Evolutionary conservation across 2,888 invertebrate genomes (phyloP).

Genomic region (Urechis unicinctus): DNA sequence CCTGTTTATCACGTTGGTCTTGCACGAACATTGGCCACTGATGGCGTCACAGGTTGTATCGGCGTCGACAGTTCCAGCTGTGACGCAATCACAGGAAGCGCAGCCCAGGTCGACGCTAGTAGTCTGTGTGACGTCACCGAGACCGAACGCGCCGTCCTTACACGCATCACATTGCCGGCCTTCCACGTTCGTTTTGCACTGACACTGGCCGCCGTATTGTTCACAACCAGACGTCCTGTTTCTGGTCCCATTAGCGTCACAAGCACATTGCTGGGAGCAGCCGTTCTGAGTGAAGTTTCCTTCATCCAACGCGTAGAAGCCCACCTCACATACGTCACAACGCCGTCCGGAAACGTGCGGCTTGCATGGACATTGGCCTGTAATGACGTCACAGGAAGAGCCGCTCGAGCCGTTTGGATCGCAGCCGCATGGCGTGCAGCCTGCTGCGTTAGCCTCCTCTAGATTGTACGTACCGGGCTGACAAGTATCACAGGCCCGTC

Average conservation of each 20-base stretch:
- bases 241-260: slow-evolving; percentile 7
- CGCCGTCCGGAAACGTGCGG: slow-evolving; percentile 9
- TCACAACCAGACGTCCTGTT: slow-evolving; percentile 56
- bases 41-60: slow-evolving; percentile 6
- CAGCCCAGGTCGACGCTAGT: slow-evolving; percentile 46
- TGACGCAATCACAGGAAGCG: slow-evolving; percentile 11
- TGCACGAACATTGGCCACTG: slow-evolving; percentile 17
- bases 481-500: slow-evolving; percentile 15
- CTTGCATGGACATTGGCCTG: slow-evolving; percentile 26
- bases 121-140: slow-evolving; percentile 55
- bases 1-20: slow-evolving; percentile 10
- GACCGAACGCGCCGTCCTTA: slow-evolving; percentile 85
- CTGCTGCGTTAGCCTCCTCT: slow-evolving; percentile 2
- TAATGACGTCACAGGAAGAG: slow-evolving; percentile 10
- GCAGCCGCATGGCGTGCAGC: slow-evolving; percentile 15
- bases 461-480: slow-evolving; percentile 11
- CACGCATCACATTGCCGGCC: slow-evolving; percentile 90
- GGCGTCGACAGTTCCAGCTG: slow-evolving; percentile 2
- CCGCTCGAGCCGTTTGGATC: slow-evolving; percentile 6
- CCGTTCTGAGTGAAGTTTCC: slow-evolving; percentile 7
- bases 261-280: slow-evolving; percentile 9
- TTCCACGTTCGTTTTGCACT: slow-evolving; percentile 64
- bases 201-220: slow-evolving; percentile 60
- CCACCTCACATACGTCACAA: slow-evolving; percentile 10
- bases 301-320: slow-evolving; percentile 10